phyloP scores from a whole-genome alignment of 1,140 invertebrate species.

The Drosophila pallidifrons region DNA sequence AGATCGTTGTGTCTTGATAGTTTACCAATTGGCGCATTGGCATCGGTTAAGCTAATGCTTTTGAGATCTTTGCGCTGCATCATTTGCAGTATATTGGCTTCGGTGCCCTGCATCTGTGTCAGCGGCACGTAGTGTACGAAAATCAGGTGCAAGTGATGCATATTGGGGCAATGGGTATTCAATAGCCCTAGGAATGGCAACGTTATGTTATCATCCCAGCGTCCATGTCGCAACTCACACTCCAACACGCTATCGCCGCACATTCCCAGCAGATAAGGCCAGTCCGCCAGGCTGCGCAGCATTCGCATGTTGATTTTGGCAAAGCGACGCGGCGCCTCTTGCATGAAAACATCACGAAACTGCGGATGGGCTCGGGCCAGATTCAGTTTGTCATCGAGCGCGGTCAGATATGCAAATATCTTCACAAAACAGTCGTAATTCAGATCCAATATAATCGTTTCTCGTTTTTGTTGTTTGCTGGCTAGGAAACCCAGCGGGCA shows the following conservation, averaged over 20 bases:
- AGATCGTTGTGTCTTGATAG: neutral
- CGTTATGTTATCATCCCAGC: conserved; percentile 57
- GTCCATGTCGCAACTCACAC: conserved; percentile 60
- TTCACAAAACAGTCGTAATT: conserved; percentile 67
- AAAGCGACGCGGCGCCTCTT: conserved; percentile 25
- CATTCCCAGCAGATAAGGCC: conserved; percentile 53
- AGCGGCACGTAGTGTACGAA: conserved; percentile 54
- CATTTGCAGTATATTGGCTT: conserved; percentile 40
- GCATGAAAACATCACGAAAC: conserved; percentile 40
- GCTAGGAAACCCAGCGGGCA: conserved; percentile 61
- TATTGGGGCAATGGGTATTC: conserved; percentile 42
- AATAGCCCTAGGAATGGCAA: conserved; percentile 52
- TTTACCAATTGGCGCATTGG: conserved; percentile 49
- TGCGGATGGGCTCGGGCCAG: conserved; percentile 53
- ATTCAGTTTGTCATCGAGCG: conserved; percentile 63
- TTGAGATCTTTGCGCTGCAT: conserved; percentile 40
- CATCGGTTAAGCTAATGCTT: conserved; percentile 62
- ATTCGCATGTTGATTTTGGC: conserved; percentile 57
- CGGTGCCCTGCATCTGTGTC: conserved; percentile 2
- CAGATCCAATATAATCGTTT: conserved; percentile 52
- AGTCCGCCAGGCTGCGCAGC: conserved; percentile 48
- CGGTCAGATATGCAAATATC: conserved; percentile 57
- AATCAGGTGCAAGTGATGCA: conserved; percentile 50
- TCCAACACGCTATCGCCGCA: conserved; percentile 53
- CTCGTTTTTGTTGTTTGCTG: conserved; percentile 31